Evolutionary conservation across 2,888 invertebrate genomes (phyloP), one percentile per base, ranked within the genome.

Genomic region (Odontothrips loti): DNA sequence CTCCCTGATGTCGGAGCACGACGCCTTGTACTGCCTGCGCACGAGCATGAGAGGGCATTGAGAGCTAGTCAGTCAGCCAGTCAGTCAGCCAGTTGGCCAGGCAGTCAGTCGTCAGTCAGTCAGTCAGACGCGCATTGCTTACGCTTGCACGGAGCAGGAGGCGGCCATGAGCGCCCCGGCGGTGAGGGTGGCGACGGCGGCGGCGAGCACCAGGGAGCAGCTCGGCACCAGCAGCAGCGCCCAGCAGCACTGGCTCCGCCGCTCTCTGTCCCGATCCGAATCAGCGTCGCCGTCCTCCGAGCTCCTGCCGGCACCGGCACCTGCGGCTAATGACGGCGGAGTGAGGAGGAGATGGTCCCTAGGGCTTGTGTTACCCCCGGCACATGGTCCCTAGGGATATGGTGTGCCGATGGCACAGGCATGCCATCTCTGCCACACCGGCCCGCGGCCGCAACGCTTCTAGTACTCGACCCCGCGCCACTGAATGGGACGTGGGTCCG

Each of bases 231-330:
- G 68, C 27, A 75, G 23, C 23, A 75, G 68, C 68, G 12, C 68
- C 68, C 68, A 75, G 68, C 68, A 75, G 68, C 68, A 75, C 68
- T 75, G 68, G 27, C 68, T 75, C 27, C 68, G 68, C 1, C 68
- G 68, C 68, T 75, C 68, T 9, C 23, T 4, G 23, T n/a, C 68
- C 9, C 23, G 23, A 23, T 23, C 68, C 27, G 68, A 9, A 6
- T 68, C 68, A 2, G 9, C 68, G 23, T 63, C 68, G 68, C 23
- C 68, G 23, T 68, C 68, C 68, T 68, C 68, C 51, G 17, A n/a
- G n/a, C n/a, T 12, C 51, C 51, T 17, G 51, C 51, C 51, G 51
- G 12, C 51, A 51, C 58, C 58, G 58, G n/a, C 58, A 58, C 12
- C 58, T 20, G 58, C 58, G 34, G 34, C 34, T 43, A 43, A 43